Evolutionary conservation across 2,797 vertebrate genomes (phyloP), one percentile per base, ranked within the genome.

Genomic region (Cygnus olor): DNA sequence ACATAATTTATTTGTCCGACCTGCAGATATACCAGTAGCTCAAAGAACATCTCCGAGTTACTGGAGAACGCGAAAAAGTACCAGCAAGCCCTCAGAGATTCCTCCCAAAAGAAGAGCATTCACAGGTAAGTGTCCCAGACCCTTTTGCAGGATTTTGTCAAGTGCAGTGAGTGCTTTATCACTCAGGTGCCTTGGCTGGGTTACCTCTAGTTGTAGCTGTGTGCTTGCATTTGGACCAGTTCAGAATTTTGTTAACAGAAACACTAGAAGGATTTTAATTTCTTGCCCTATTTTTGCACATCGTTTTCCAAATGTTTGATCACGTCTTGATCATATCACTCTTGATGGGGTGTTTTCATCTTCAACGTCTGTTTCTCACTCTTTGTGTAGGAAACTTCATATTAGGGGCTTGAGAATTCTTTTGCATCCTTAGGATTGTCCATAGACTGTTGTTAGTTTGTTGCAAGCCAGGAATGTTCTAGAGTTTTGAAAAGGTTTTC

Each of bases 41-140:
- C 96, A 98, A 94, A 97, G 97, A 96, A 92, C 95, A 9, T 94
- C 96, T 70, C 51, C 97, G 70, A 98, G 97, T 92, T 97, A 97
- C 89, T 97, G 97, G 97, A 91, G 97, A 65, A 96, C 96, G 1
- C 92, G 85, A 68, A 97, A 97, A 56, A 97, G 96, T 70, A 97
- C 97, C 91, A 97, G 95, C 94, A 97, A 96, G 44, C 96, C 96
- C 9, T 79, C 93, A 5, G 96, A 97, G 58, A 96, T 96, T 65
- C 93, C 97, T 25, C 93, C 97, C n/a, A 97, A 96, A 87, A 97
- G 94, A 14, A 97, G 97, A 47, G 94, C 95, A 60, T 98, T 96
- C 64, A 95, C 96, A 93, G 97, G 98, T 98, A 95, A 80, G 58
- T 32, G 18, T 69, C 40, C 51, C 57, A 63, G 8, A 9, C 30